phyloP scores from a whole-genome alignment of 2,113 vertebrate species.

The Miniopterus natalensis region DNA sequence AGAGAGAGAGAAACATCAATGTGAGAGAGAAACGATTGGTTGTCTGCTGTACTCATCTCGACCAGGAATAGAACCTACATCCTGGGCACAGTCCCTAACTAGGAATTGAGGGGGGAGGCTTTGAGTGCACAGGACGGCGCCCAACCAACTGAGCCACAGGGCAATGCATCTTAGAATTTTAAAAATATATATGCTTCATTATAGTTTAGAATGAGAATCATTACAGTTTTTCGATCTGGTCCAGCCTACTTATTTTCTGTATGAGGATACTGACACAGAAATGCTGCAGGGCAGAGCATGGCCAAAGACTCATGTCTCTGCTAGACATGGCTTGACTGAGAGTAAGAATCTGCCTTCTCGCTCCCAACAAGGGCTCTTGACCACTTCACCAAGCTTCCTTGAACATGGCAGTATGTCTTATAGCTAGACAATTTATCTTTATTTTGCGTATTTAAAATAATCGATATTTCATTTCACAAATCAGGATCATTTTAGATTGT shows the following conservation, averaged over 20 bases:
- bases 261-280: not conserved
- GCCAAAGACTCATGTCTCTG: not conserved
- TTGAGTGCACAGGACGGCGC: no score
- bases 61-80: not conserved
- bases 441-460: conserved; percentile 25
- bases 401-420: not conserved
- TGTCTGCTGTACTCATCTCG: not conserved
- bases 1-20: not conserved
- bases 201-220: conserved; percentile 9
- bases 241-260: not conserved
- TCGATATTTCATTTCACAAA: conserved; percentile 2
- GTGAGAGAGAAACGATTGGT: not conserved
- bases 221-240: not conserved
- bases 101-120: no score
- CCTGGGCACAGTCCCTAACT: not conserved
- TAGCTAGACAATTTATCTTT: not conserved
- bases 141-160: no score
- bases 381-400: not conserved
- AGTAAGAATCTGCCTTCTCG: not conserved
- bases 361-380: not conserved
- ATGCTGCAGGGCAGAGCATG: not conserved
- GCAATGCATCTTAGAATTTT: not conserved
- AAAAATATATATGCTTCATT: not conserved
- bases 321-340: not conserved
- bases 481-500: not conserved